Percentiles rank a stretch among this genome's conserved stretches.
Conservation (phyloP, 2,113 vertebrate species). For the Xenopus laevis region DNA sequence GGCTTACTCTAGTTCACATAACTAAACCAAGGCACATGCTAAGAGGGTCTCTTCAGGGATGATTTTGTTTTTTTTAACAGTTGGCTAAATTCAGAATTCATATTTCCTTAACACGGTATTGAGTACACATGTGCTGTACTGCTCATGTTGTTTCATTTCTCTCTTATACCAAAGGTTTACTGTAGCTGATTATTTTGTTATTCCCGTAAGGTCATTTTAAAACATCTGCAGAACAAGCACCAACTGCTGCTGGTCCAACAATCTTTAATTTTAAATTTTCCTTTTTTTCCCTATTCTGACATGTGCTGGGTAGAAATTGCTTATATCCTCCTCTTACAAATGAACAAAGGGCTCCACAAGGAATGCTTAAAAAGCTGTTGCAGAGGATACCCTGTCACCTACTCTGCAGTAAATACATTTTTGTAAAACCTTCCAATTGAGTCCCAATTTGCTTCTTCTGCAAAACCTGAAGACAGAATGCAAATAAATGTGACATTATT, state of each 20-base stretch:
- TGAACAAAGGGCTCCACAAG: background rate
- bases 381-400: slow-evolving; percentile 2
- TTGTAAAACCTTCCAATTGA: background rate
- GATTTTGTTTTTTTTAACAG: too few species aligned
- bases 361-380: slow-evolving; percentile 13
- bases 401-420: slow-evolving; percentile 33
- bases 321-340: slow-evolving; percentile 16
- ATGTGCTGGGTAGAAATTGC: background rate
- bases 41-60: too few species aligned
- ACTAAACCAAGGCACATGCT: too few species aligned
- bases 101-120: too few species aligned
- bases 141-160: background rate
- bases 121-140: too few species aligned
- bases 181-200: background rate
- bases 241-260: slow-evolving; percentile 14
- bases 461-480: slow-evolving; percentile 18
- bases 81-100: too few species aligned
- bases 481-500: slow-evolving; percentile 27
- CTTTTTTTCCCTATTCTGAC: slow-evolving; percentile 3
- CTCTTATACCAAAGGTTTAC: background rate
- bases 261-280: background rate
- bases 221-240: slow-evolving; percentile 21
- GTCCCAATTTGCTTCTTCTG: slow-evolving; percentile 14
- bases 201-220: slow-evolving; percentile 17
- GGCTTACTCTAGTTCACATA: too few species aligned